These are phyloP conservation scores for Macrosiphum euphorbiae DNA, from an alignment of 2,888 invertebrate species.

Conservation along the genomic window DNA sequence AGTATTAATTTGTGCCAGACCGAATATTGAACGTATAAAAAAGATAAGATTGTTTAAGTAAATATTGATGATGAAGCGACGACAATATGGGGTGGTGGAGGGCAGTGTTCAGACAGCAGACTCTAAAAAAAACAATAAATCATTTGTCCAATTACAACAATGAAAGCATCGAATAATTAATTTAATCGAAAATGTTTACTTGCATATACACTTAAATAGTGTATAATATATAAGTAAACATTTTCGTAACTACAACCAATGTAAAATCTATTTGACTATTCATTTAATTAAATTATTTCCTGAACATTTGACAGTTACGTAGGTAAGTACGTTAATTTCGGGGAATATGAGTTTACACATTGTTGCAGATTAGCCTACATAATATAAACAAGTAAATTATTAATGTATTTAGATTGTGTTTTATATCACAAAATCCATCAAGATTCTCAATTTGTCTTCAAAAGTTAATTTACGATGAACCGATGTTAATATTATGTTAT, in stretches of 20 bases:
- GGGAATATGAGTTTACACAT: not conserved
- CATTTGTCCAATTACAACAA: slow-evolving; percentile 25
- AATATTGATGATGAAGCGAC: slow-evolving; percentile 34
- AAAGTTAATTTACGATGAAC: not conserved
- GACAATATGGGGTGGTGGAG: not conserved
- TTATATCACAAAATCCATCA: not conserved
- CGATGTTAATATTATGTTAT: not conserved
- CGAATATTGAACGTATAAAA: slow-evolving; percentile 6
- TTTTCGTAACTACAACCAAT: not conserved
- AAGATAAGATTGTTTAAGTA: slow-evolving; percentile 32
- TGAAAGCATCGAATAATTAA: not conserved
- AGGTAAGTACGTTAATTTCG: not conserved
- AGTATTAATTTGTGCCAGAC: slow-evolving; percentile 2
- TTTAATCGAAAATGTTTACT: not conserved
- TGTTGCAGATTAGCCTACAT: not conserved
- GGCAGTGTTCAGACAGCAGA: not conserved
- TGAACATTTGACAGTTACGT: not conserved
- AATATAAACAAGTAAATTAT: not conserved
- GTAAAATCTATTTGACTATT: not conserved
- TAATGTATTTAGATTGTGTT: not conserved
- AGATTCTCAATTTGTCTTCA: not conserved
- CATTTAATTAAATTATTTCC: not conserved
- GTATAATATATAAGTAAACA: too few relatives aligned
- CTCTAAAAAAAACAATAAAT: slow-evolving; percentile 29
- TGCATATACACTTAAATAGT: not conserved